Conservation (phyloP, 2,888 invertebrate species). For the Alsophila aescularia region DNA sequence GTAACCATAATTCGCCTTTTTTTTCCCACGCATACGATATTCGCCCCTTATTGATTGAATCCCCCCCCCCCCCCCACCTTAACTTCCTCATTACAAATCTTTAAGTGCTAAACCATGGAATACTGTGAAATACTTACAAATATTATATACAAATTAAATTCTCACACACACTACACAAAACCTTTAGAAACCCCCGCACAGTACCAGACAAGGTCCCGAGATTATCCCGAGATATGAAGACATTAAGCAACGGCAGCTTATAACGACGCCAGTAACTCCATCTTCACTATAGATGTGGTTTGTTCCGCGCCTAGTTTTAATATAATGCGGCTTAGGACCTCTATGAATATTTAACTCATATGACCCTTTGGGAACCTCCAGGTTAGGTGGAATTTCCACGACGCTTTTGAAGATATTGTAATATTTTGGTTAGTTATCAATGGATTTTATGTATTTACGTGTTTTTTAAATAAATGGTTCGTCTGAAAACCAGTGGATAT, state of each 20-base stretch:
- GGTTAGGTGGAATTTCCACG: constrained; percentile 11
- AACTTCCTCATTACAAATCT: too few species aligned
- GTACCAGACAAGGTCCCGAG: background rate
- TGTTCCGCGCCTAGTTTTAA: constrained; percentile 39
- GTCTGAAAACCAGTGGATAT: too few species aligned
- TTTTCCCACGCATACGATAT: too few species aligned
- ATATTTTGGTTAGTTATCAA: background rate
- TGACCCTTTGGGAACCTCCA: constrained; percentile 35
- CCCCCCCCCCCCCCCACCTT: too few species aligned
- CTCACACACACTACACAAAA: background rate
- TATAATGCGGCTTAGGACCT: constrained; percentile 41
- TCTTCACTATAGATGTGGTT: constrained; percentile 28
- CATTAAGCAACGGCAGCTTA: constrained; percentile 10
- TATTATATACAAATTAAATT: background rate
- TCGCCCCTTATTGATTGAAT: too few species aligned
- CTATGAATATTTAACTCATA: constrained; percentile 51
- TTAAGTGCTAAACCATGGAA: too few species aligned
- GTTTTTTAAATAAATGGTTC: too few species aligned
- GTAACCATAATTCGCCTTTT: too few species aligned
- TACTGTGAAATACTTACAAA: background rate
- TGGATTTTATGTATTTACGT: too few species aligned
- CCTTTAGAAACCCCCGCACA: background rate
- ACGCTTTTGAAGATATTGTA: constrained; percentile 3
- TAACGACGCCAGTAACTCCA: constrained; percentile 21
- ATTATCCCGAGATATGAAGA: constrained; percentile 7